phyloP scores from a whole-genome alignment of 2,888 invertebrate genomes.

The Baccha elongata region DNA sequence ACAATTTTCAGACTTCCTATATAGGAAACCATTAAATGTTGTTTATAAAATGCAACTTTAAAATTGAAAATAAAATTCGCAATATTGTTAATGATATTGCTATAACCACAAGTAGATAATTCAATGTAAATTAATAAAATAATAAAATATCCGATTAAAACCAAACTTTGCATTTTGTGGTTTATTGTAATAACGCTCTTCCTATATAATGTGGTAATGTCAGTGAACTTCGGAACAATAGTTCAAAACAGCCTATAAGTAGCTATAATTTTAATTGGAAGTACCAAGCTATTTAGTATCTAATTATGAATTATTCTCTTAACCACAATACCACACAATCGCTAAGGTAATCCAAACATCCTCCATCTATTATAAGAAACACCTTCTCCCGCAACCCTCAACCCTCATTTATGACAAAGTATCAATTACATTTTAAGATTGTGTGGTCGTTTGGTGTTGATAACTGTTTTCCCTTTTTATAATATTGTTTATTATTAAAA shows the following conservation, averaged over 20 bases:
- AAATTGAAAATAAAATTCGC: not conserved
- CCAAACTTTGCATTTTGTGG: slow-evolving; percentile 4
- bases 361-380: not conserved
- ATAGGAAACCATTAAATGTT: no score
- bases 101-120: no score
- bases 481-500: not conserved
- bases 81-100: slow-evolving; percentile 2
- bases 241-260: slow-evolving; percentile 14
- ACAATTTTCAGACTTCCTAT: no score
- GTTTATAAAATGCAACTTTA: no score
- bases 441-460: slow-evolving; percentile 31
- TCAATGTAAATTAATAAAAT: no score
- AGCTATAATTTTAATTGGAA: slow-evolving; percentile 4
- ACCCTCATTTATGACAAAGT: slow-evolving; percentile 10
- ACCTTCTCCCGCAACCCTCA: not conserved
- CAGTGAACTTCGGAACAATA: slow-evolving; percentile 35
- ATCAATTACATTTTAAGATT: slow-evolving; percentile 29
- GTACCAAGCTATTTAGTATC: slow-evolving; percentile 16
- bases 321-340: slow-evolving; percentile 32
- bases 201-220: slow-evolving; percentile 9
- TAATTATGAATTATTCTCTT: slow-evolving; percentile 18
- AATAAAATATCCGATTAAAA: no score
- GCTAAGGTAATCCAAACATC: not conserved
- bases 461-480: slow-evolving; percentile 28
- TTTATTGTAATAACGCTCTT: slow-evolving; percentile 18